Base-by-base conservation (phyloP, 2,797 vertebrate genomes). In the Sebastes jordani region DNA sequence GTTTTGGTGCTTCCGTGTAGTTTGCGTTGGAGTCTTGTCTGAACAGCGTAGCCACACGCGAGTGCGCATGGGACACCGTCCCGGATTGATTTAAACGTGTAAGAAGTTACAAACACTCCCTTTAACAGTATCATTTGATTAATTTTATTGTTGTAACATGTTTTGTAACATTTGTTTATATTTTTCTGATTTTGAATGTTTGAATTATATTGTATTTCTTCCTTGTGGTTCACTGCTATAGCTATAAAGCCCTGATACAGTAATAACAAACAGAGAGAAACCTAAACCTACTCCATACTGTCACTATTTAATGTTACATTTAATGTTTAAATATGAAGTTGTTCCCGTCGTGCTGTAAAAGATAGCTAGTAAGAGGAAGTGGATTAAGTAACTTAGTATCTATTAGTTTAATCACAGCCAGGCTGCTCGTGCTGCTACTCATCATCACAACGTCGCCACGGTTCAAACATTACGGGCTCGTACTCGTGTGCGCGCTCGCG, bases 401-500 rank as follows among this genome's bases (percentile, higher is more conserved):
- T 38, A 38, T 8, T 4, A 22, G 18, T 25, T 49, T 7, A 52
- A 30, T 11, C 16, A 11, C 71, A 38, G 11, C 2, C 25, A n/a
- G n/a, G 30, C 20, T 34, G 38, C 69, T 63, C 87, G 18, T 0
- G 75, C 3, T 2, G 42, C n/a, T 7, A 5, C 16, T 52, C 66
- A 7, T 38, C 59, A 13, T 70, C 38, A 42, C 38, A 42, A 76
- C 84, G 85, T 81, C 66, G 73, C 75, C 74, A 59, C 52, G 11
- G 80, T 71, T 69, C 87, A 76, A 61, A 72, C 81, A 1, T 32
- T 71, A 82, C 86, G 89, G 56, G 74, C 87, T 86, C 92, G 91
- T 67, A 73, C 90, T 64, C 14, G 67, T 11, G 36, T 46, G 92
- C 92, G 87, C 92, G 92, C 58, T 79, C 93, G 36, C 88, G 68